These are phyloP conservation scores for Microctonus brassicae DNA, from an alignment of 2,888 invertebrate species.

Conservation along the genomic window DNA sequence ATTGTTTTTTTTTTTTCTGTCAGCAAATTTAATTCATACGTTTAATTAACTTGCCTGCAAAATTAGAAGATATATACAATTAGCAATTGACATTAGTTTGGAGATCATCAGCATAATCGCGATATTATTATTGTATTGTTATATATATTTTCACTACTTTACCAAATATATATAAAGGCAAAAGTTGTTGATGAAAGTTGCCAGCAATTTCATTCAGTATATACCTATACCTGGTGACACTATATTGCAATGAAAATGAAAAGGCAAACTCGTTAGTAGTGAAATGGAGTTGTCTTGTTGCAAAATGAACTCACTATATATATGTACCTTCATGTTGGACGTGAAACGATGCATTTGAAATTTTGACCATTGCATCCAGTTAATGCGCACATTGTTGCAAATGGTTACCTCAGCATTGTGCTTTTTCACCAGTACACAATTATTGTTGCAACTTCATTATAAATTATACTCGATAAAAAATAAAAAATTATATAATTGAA, in stretches of 20 bases:
- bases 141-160: background rate
- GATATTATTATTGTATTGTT: background rate
- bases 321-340: too few species aligned
- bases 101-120: background rate
- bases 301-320: slow-evolving; percentile 34
- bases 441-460: background rate
- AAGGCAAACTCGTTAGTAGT: slow-evolving; percentile 44
- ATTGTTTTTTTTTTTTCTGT: background rate
- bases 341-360: slow-evolving; percentile 41
- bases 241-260: slow-evolving; percentile 35
- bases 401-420: background rate
- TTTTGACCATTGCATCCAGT: slow-evolving; percentile 22
- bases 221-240: slow-evolving; percentile 30
- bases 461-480: too few species aligned
- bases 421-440: background rate
- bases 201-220: slow-evolving; percentile 45
- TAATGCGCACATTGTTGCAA: background rate
- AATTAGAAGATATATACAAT: background rate
- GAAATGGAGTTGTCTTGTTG: slow-evolving; percentile 43
- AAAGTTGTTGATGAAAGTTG: slow-evolving; percentile 38
- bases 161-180: background rate
- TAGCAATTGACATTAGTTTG: background rate
- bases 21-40: background rate
- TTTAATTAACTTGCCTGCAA: background rate
- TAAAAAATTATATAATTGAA: too few species aligned